A percentile compares a stretch with the other conserved stretches of the same genome.
Conservation (phyloP, 2,797 vertebrate genomes). For the Glyptemys insculpta region DNA sequence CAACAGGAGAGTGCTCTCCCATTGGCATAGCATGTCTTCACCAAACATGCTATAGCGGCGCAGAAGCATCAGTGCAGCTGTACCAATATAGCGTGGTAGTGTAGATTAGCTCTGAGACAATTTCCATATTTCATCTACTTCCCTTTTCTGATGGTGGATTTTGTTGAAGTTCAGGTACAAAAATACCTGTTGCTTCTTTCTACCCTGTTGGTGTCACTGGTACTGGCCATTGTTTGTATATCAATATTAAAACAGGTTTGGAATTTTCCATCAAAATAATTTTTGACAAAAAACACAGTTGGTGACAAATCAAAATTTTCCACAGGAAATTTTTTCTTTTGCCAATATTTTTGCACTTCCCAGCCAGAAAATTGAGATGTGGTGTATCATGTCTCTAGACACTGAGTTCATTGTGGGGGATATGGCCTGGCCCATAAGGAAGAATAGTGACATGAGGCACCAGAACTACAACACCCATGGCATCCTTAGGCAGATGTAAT, state of each 20-base stretch:
- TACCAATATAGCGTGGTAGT: too few species aligned
- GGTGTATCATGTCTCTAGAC: too few species aligned
- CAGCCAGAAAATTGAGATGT: neutral
- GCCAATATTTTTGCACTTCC: neutral
- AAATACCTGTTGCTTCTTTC: neutral
- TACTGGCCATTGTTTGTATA: neutral
- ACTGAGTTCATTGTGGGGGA: neutral
- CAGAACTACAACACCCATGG: neutral
- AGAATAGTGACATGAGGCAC: neutral
- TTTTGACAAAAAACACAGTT: neutral
- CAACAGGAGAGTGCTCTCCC: too few species aligned
- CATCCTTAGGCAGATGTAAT: neutral
- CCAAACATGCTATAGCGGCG: too few species aligned
- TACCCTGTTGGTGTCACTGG: neutral
- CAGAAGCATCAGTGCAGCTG: too few species aligned
- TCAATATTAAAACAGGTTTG: too few species aligned
- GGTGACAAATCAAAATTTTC: neutral
- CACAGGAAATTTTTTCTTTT: neutral
- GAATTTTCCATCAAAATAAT: neutral
- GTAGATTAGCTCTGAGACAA: too few species aligned
- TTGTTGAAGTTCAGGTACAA: rapidly evolving
- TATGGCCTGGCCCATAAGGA: neutral
- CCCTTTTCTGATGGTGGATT: neutral
- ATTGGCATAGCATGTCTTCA: too few species aligned
- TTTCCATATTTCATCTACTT: too few species aligned